Conservation (phyloP, 2,797 vertebrate species). For the Enteromius treurensis region DNA sequence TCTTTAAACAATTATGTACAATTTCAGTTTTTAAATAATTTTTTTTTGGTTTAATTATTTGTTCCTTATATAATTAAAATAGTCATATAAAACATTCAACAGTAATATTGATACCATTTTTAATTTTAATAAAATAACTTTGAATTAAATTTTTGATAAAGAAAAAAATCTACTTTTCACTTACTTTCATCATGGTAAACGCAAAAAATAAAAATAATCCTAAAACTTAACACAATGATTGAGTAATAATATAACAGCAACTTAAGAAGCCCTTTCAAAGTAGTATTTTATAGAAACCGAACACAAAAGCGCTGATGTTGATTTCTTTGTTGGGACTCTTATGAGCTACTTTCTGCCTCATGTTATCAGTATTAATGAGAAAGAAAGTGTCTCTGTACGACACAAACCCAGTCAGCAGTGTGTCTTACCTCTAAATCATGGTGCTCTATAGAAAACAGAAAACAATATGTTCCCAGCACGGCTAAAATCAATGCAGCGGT, state of each 20-base stretch:
- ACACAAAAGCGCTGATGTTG: too few relatives aligned
- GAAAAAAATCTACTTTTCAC: background rate
- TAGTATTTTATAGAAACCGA: too few relatives aligned
- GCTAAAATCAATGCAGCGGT: background rate
- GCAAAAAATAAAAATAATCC: too few relatives aligned
- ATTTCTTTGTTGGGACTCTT: background rate
- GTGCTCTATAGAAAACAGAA: background rate
- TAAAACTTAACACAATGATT: too few relatives aligned
- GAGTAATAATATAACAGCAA: too few relatives aligned
- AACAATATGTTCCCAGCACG: background rate
- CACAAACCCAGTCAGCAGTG: background rate
- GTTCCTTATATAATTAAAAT: background rate
- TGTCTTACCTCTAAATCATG: background rate
- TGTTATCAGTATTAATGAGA: background rate
- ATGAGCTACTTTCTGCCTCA: background rate
- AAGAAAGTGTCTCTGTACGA: background rate
- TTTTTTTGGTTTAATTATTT: background rate
- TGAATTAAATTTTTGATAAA: background rate
- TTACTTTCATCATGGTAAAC: too few relatives aligned
- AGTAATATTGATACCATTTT: too few relatives aligned
- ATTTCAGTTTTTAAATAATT: background rate
- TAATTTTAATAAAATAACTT: background rate
- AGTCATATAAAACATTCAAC: background rate
- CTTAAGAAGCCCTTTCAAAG: too few relatives aligned
- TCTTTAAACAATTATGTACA: too few relatives aligned